phyloP scores from a whole-genome alignment of 2,888 invertebrate species.

The Azorinus chamasolen region DNA sequence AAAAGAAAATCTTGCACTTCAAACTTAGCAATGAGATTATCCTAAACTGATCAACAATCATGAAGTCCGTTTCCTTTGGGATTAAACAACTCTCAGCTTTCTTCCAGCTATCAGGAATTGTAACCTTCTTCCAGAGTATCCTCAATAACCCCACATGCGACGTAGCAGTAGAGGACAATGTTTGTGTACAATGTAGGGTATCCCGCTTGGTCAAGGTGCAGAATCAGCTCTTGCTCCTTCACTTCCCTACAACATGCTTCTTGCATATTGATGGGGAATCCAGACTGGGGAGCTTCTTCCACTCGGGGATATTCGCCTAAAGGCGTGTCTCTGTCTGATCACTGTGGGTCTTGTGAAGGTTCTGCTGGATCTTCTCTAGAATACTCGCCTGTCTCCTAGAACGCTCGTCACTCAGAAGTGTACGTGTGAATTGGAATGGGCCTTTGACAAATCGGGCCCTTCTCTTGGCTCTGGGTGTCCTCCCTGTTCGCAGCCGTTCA shows the following conservation, averaged over 20 bases:
- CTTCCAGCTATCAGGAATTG: too few relatives aligned
- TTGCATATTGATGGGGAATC: neutral
- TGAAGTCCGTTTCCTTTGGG: neutral
- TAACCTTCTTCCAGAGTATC: neutral
- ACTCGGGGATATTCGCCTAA: conserved; percentile 12
- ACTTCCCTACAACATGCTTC: conserved; percentile 31
- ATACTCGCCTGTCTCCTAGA: too few relatives aligned
- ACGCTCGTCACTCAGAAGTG: too few relatives aligned
- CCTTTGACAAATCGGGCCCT: neutral
- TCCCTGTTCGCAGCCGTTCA: neutral
- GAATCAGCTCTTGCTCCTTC: conserved; percentile 26
- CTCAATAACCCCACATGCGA: neutral
- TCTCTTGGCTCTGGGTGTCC: neutral
- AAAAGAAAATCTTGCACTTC: conserved; percentile 49
- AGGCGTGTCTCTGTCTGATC: conserved; percentile 5
- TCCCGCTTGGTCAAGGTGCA: conserved; percentile 47
- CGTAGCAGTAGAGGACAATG: neutral
- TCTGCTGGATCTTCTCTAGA: neutral
- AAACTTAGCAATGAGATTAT: conserved; percentile 41
- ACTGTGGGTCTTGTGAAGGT: conserved; percentile 8
- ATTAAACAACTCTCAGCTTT: too few relatives aligned
- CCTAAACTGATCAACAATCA: neutral
- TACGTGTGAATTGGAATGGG: neutral
- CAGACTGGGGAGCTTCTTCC: conserved; percentile 5
- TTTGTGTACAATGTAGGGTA: conserved; percentile 13